phyloP scores from a whole-genome alignment of 1,140 invertebrate species.

The Amyelois transitella region DNA sequence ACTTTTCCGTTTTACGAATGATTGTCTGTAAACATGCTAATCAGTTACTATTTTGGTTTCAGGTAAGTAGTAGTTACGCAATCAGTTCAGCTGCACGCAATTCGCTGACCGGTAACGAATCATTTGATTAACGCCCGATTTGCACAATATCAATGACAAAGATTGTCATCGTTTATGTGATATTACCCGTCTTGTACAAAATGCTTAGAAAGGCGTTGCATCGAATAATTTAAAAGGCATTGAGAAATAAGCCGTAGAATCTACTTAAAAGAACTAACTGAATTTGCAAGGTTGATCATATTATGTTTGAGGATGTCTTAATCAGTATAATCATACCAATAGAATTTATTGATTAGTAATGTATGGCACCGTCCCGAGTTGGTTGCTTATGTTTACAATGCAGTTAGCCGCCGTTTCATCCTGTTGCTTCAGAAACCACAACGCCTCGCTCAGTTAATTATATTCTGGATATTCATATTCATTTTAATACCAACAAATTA shows the following conservation, averaged over 20 bases:
- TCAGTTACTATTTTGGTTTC: slow-evolving; percentile 34
- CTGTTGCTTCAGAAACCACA: slow-evolving; percentile 18
- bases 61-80: slow-evolving; percentile 33
- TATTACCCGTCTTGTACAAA: too few species aligned
- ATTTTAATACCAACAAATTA: not conserved
- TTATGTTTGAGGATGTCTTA: not conserved
- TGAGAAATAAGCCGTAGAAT: too few species aligned
- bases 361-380: slow-evolving; percentile 15
- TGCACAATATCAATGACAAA: slow-evolving; percentile 4
- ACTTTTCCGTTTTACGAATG: slow-evolving; percentile 24
- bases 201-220: too few species aligned
- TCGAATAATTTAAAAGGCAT: too few species aligned
- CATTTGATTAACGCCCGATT: slow-evolving; percentile 2
- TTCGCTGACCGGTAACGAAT: slow-evolving; percentile 10
- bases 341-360: slow-evolving; percentile 3
- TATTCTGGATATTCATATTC: too few species aligned
- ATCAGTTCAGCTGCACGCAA: slow-evolving; percentile 14
- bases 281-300: too few species aligned
- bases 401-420: slow-evolving; percentile 27
- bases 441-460: slow-evolving; percentile 7
- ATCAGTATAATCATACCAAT: slow-evolving; percentile 4
- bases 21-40: slow-evolving; percentile 25
- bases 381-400: slow-evolving; percentile 23
- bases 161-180: slow-evolving; percentile 1
- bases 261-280: too few species aligned